phyloP scores from a whole-genome alignment of 2,888 invertebrate species.

The Lepidocyrtoides sp. region DNA sequence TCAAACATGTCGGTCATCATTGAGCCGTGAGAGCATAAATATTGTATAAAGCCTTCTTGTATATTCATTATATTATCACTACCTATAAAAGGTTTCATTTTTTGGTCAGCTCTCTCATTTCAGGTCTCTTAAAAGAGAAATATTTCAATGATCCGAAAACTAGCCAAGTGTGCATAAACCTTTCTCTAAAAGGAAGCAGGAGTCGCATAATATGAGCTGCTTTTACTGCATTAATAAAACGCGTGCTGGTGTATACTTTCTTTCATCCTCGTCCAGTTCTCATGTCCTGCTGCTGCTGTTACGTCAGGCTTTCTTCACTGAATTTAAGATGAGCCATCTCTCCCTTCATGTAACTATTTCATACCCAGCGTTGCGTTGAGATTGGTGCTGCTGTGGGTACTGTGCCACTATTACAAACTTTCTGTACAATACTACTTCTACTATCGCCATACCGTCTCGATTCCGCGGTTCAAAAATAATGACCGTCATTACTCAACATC shows the following conservation, averaged over 20 bases:
- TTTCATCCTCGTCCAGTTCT: neutral
- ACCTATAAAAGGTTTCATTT: too few relatives aligned
- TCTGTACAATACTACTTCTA: too few relatives aligned
- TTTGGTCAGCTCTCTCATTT: neutral
- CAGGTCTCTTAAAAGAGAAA: too few relatives aligned
- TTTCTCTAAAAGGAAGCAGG: too few relatives aligned
- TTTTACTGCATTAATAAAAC: neutral
- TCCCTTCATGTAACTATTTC: too few relatives aligned
- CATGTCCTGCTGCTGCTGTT: neutral
- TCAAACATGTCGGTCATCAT: neutral
- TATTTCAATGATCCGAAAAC: too few relatives aligned
- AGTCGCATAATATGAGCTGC: too few relatives aligned
- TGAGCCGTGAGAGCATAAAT: neutral
- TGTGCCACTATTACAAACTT: neutral
- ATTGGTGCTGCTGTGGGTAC: conserved; percentile 47
- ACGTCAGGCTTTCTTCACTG: conserved; percentile 64
- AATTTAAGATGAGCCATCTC: conserved; percentile 57
- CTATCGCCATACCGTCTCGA: conserved; percentile 56
- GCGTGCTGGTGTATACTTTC: neutral
- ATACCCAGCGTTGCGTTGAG: conserved; percentile 18
- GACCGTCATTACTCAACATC: conserved; percentile 80
- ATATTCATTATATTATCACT: neutral
- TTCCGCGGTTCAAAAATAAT: conserved; percentile 77
- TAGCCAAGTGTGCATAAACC: too few relatives aligned
- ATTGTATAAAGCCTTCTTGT: neutral